Evolutionary conservation across 2,113 vertebrate genomes (phyloP).

Genomic region (Muscicapa adusta): DNA sequence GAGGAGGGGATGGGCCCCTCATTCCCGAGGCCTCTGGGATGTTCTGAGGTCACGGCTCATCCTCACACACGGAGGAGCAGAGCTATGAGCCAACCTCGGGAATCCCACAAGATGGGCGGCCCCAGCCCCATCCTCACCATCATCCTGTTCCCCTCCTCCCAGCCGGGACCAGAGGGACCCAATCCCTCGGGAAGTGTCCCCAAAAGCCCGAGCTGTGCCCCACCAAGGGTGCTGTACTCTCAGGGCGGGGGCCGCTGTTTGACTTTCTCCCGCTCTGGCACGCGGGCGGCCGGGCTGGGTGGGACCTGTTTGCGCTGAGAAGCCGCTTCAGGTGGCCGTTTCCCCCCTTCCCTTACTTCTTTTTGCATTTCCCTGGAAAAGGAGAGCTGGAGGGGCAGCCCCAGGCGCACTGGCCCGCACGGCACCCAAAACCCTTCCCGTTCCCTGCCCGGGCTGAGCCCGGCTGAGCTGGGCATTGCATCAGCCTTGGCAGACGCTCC

Average conservation of each 20-base stretch:
- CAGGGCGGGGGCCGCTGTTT: slow-evolving; percentile 66
- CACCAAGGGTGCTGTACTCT: not conserved
- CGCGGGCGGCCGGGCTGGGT: slow-evolving; percentile 17
- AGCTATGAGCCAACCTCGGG: accelerated
- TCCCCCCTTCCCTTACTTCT: not conserved
- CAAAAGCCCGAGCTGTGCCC: not conserved
- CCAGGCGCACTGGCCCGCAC: accelerated
- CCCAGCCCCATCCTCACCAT: not conserved
- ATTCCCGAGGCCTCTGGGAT: accelerated
- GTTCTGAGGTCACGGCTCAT: accelerated
- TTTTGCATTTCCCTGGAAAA: not conserved
- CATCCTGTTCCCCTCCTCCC: not conserved
- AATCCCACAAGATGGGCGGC: accelerated
- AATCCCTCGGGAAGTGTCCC: not conserved
- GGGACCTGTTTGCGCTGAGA: slow-evolving; percentile 53
- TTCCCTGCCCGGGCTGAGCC: accelerated
- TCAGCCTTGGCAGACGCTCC: not conserved
- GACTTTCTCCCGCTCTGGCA: slow-evolving; percentile 35
- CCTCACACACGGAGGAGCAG: accelerated
- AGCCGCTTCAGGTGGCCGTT: not conserved
- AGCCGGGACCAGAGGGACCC: not conserved
- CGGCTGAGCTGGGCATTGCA: not conserved
- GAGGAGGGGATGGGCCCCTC: not conserved
- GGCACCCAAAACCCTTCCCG: not conserved
- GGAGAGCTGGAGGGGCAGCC: not conserved